These are phyloP conservation scores for Polyommatus iphigenia DNA, from an alignment of 2,888 invertebrate species.

Conservation along the genomic window DNA sequence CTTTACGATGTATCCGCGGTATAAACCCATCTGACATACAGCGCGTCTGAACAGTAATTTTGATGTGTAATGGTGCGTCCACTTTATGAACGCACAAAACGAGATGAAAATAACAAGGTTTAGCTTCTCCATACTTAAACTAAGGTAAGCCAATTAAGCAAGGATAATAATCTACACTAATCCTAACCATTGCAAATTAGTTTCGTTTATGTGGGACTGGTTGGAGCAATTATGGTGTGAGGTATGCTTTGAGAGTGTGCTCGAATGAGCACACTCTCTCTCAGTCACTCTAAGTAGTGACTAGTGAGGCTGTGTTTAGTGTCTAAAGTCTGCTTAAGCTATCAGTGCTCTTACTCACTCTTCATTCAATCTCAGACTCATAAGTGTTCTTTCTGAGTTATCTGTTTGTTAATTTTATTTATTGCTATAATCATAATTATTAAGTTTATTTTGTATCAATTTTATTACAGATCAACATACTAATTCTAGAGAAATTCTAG, in stretches of 20 bases:
- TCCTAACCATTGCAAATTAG: slow-evolving; percentile 16
- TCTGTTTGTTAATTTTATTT: no score
- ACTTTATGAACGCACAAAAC: slow-evolving; percentile 59
- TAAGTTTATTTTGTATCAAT: no score
- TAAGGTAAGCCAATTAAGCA: slow-evolving; percentile 27
- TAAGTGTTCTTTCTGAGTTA: no score
- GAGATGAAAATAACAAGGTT: slow-evolving; percentile 48
- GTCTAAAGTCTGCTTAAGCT: neutral
- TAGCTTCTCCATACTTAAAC: neutral
- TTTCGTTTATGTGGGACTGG: slow-evolving; percentile 23
- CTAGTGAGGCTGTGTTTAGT: neutral
- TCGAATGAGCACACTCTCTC: neutral
- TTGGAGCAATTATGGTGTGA: slow-evolving; percentile 12
- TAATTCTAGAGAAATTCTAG: no score
- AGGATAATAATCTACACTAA: slow-evolving; percentile 15
- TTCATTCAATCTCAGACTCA: no score
- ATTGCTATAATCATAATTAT: no score
- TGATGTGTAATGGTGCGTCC: slow-evolving; percentile 69
- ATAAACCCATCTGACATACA: slow-evolving; percentile 68
- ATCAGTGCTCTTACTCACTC: no score
- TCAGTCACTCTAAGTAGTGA: neutral
- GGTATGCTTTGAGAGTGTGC: neutral
- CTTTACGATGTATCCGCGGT: slow-evolving; percentile 70
- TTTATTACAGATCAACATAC: no score
- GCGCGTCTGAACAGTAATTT: slow-evolving; percentile 66